Evolutionary conservation across 1,140 invertebrate genomes (phyloP), one percentile per base, ranked within the genome.

Genomic region (Xylocopa sonorina): DNA sequence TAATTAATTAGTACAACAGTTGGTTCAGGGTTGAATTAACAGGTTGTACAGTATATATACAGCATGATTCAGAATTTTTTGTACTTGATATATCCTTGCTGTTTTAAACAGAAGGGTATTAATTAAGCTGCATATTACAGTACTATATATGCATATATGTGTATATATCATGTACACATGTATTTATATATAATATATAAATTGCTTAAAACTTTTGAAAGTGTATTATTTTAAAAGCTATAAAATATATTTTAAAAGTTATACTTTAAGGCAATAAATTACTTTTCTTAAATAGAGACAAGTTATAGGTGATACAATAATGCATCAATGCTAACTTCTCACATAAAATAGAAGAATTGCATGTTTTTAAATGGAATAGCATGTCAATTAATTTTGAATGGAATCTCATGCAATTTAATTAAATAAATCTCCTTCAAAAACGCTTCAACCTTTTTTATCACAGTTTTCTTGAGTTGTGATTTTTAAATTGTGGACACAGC

Each of bases 81-180:
- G 3, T 38, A 38, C 38, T 9, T 38, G 38, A 38, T 4, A 9
- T 38, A 38, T 38, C 38, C 9, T 38, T 38, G 9, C 9, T 4
- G 9, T 4, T 38, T 38, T 38, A 9, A 38, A 38, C 38, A 38
- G 38, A 4, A 38, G 3, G 9, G 9, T 4, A 38, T n/a, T n/a
- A 38, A 38, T 38, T 38, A 38, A 38, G 38, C 38, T 38, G 9
- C 38, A 38, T 3, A 38, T 38, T 38, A 38, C 9, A 38, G 38
- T 38, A 38, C 38, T 38, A 9, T 38, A 38, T 38, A 38, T 38
- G 9, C 9, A 38, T 38, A 38, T 38, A 38, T 38, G 38, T 38
- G 9, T 38, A 38, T 38, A 38, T 38, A 57, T 58, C 55, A 68
- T 24, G 58, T 78, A 77, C 16, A 81, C 92, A 57, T 57, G 41